Base-by-base conservation (phyloP, 53 echinoderm and acorn worm species). In the Actinopyga echinites region DNA sequence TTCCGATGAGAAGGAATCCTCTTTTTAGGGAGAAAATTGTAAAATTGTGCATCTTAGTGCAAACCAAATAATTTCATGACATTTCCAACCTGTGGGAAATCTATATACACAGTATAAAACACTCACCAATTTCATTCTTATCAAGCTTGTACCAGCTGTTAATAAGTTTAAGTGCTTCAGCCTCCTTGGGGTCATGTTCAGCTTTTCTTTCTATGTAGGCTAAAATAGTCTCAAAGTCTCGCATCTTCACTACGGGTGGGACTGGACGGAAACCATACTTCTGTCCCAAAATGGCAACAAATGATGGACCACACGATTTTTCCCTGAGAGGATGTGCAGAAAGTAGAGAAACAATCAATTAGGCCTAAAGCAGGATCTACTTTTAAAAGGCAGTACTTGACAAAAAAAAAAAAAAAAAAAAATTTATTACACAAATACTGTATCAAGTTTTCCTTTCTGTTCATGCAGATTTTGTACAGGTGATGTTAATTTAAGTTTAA, bases 181-280 rank as follows among this genome's bases (percentile, higher is more conserved):
- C 84, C 35, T 86, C 83, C 20, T 79, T 56, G 6, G 86, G 59
- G 56, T 95, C 95, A 4, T 68, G 74, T 17, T 85, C 79, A 25
- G 89, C 89, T 28, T 75, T 84, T 26, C 69, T 86, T 59, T 85
- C 71, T 0, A 95, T 84, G 62, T 85, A 86, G 1, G 13, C 24
- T 2, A 89, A 8, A 33, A 95, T 55, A 35, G 65, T 83, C 22
- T 79, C 55, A 82, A 84, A 93, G 8, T 57, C 54, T 7, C 23
- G n/a, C 63, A 55, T 66, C 26, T 84, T 79, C 20, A 95, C 52
- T 21, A 67, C 91, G 36, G 88, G 83, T 3, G 93, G 95, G 33
- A 95, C 85, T 5, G 93, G 93, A 7, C 91, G 87, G 44, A 78
- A 95, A 35, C 95, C 95, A 24, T 93, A 93, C 81, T 93, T 93